Evolutionary conservation across 2,888 invertebrate species (phyloP).

Genomic region (Archips xylosteana): DNA sequence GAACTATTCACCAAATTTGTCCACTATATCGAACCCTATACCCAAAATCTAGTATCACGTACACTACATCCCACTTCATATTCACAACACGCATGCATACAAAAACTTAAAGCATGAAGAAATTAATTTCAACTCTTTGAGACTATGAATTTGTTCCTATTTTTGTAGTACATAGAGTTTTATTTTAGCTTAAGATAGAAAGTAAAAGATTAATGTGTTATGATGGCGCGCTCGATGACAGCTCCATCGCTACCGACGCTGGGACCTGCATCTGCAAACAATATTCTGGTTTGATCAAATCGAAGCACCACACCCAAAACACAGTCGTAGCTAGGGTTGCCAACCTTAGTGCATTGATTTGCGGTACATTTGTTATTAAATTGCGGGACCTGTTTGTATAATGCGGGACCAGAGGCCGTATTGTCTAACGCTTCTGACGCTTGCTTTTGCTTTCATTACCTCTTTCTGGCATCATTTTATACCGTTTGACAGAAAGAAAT

Average conservation of each 20-base stretch:
- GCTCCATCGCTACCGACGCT: constrained; percentile 67
- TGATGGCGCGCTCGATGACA: constrained; percentile 75
- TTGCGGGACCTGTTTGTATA: too few species aligned
- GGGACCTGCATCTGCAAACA: constrained; percentile 62
- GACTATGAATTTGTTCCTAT: constrained; percentile 82
- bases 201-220: constrained; percentile 70
- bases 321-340: too few species aligned
- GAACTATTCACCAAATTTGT: constrained; percentile 20
- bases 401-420: too few species aligned
- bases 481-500: too few species aligned
- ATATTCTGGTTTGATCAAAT: background rate
- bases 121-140: constrained; percentile 70
- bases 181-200: constrained; percentile 70
- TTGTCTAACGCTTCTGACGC: too few species aligned
- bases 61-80: constrained; percentile 43
- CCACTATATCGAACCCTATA: constrained; percentile 29
- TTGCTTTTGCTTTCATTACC: too few species aligned
- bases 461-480: too few species aligned
- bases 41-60: constrained; percentile 35
- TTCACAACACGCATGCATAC: constrained; percentile 57
- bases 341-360: too few species aligned
- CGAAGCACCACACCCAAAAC: too few species aligned
- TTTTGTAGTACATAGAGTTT: constrained; percentile 68
- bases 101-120: constrained; percentile 81
- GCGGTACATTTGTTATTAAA: too few species aligned